Base-by-base conservation (phyloP, 2,888 invertebrate genomes). In the Archips xylosteana region DNA sequence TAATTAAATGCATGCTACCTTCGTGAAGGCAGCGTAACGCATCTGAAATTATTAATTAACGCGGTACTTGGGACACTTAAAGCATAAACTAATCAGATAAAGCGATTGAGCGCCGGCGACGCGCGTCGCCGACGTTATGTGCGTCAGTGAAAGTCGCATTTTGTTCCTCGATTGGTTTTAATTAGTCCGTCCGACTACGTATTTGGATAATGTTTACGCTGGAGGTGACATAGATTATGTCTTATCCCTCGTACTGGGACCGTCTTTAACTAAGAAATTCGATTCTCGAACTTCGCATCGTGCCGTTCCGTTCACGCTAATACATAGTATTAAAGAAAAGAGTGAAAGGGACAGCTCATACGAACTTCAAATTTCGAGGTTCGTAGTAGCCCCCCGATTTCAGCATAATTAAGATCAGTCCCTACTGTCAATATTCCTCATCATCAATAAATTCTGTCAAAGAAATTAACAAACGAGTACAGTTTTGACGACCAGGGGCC, bases 81-180 rank as follows among this genome's bases (percentile, higher is more conserved):
- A 57, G 32, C 42, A 61, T 64, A 59, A 36, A 73, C 63, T 69
- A 64, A 64, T 59, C 63, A 64, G 73, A 73, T 73, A 57, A 62
- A 69, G 36, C 49, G 63, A 73, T 73, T 59, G 32, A 51, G 42
- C 42, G 32, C 61, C 62, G 49, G 51, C 34, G 51, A 59, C 39
- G 39, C 39, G 39, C 39, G 39, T 39, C 39, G 39, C 61, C 62
- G 49, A 60, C 23, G 51, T 59, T 49, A 12, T 63, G 39, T 15
- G 42, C 23, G 64, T 61, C 6, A 75, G 78, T 67, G 79, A 79
- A 78, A 79, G 79, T 77, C 39, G 59, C 65, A 75, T 76, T 74
- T 76, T 77, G 72, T 69, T 69, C 59, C 64, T 68, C 66, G 71
- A 45, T 51, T 45, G 13, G 66, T 32, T 62, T 54, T 66, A 15